Base-by-base conservation (phyloP, 2,113 vertebrate genomes). In the Coptodon bakossiorum region DNA sequence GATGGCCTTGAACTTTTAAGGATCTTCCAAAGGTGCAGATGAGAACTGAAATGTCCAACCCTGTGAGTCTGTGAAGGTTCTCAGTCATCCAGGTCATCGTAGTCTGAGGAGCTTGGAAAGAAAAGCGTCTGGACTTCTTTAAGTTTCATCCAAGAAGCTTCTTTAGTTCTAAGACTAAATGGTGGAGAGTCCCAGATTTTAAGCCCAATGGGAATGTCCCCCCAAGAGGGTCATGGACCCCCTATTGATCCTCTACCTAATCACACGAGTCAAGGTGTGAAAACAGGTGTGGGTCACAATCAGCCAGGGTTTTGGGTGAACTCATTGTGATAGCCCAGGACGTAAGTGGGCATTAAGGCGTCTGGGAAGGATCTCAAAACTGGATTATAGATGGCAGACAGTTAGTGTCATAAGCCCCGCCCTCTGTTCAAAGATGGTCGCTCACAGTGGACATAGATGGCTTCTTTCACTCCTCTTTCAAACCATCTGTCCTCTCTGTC, bases 401-500 rank as follows among this genome's bases (percentile, higher is more conserved):
- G 29, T 63, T 3, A 29, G 59, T 63, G 6, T 63, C 9, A 1
- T 34, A 63, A 63, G 16, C 59, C 59, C 29, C 16, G 3, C 29
- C 16, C 29, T 11, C 59, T 63, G 59, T 63, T 34, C 29, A 36
- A 36, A 63, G 1, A 1, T 63, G 29, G 59, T 34, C 0, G 6
- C 0, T 63, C 59, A 63, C 59, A 34, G 29, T 34, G 59, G 59
- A 63, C 59, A 34, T 63, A 34, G 16, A 63, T 63, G 36, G 36
- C 16, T 61, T 61, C 57, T 61, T 31, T 61, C 57, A 31, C 14
- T 31, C 5, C 27, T 17, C 57, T 61, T 31, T 31, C 57, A 31
- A 34, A 61, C 57, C 3, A 17, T 61, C 57, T 0, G 27, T 59
- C 57, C 0, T 31, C 29, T 61, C 29, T 34, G 8, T 61, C 57